phyloP scores from a whole-genome alignment of 2,888 invertebrate genomes.

The Drosophila heteroneura region DNA sequence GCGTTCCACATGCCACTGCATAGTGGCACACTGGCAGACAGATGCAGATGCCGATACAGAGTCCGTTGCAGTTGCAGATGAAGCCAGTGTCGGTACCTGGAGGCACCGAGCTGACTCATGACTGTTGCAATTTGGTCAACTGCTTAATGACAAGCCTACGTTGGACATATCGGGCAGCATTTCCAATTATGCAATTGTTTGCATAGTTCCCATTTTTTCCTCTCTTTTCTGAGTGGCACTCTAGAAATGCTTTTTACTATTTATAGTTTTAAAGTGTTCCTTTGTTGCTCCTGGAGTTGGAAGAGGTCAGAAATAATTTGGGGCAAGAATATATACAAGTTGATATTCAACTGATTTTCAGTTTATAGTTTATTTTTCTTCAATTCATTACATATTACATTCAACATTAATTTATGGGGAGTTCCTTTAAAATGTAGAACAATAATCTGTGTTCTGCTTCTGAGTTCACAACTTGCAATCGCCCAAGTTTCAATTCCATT shows the following conservation, averaged over 20 bases:
- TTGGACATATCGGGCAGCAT: constrained; percentile 48
- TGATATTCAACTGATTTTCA: neutral
- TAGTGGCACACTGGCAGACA: neutral
- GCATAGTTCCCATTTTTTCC: constrained; percentile 5
- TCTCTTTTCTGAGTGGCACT: constrained; percentile 24
- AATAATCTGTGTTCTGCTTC: neutral
- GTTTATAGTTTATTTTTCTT: neutral
- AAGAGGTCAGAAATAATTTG: neutral
- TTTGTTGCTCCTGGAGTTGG: neutral
- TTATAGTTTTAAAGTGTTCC: constrained; percentile 8
- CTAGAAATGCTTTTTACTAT: constrained; percentile 22
- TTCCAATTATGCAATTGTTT: constrained; percentile 63
- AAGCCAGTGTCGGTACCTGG: neutral
- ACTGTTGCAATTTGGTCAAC: constrained; percentile 58
- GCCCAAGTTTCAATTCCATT: constrained; percentile 8
- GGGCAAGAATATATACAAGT: neutral
- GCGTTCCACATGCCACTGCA: constrained; percentile 57
- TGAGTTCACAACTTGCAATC: neutral
- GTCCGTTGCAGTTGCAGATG: neutral
- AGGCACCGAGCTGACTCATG: constrained; percentile 22
- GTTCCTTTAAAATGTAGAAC: no score
- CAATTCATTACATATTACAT: no score
- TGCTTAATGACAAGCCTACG: constrained; percentile 51
- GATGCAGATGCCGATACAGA: constrained; percentile 1
- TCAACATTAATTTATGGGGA: no score